phyloP scores from a whole-genome alignment of 2,888 invertebrate genomes.

The Zaprionus lineosus region DNA sequence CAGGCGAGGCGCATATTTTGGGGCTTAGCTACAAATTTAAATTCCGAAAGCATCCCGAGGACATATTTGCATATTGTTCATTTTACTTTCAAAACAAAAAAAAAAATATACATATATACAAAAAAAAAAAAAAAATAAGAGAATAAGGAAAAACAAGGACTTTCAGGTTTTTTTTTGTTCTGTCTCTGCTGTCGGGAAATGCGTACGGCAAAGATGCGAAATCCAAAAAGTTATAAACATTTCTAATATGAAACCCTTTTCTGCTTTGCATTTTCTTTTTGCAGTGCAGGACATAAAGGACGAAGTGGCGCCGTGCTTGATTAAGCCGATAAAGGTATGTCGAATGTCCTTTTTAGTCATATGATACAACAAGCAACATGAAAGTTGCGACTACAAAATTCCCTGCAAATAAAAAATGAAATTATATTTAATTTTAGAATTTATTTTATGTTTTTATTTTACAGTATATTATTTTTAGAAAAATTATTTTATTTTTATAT shows the following conservation, averaged over 20 bases:
- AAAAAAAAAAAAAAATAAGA: neutral
- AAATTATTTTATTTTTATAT: too few species aligned
- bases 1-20: slow-evolving; percentile 56
- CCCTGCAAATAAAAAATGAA: slow-evolving; percentile 6
- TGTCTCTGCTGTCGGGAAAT: slow-evolving; percentile 9
- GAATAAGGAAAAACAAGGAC: slow-evolving; percentile 6
- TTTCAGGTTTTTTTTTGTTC: slow-evolving; percentile 42
- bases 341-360: neutral
- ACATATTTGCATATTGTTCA: slow-evolving; percentile 70
- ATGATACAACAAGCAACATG: too few species aligned
- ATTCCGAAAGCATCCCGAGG: slow-evolving; percentile 61
- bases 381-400: too few species aligned
- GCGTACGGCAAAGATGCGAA: slow-evolving; percentile 8
- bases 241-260: slow-evolving; percentile 66
- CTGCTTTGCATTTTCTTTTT: slow-evolving; percentile 32
- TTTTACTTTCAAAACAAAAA: slow-evolving; percentile 25
- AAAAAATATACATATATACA: slow-evolving; percentile 22
- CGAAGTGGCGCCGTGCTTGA: slow-evolving; percentile 44
- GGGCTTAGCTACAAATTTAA: slow-evolving; percentile 68
- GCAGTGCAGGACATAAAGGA: slow-evolving; percentile 18
- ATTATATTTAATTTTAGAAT: neutral
- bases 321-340: slow-evolving; percentile 71
- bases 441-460: neutral
- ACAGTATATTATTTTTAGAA: too few species aligned
- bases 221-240: slow-evolving; percentile 56